Percentiles rank a stretch among this genome's conserved stretches.
These are phyloP conservation scores for Mystacornis crossleyi DNA, from an alignment of 2,113 vertebrate genomes.

Conservation along the genomic window DNA sequence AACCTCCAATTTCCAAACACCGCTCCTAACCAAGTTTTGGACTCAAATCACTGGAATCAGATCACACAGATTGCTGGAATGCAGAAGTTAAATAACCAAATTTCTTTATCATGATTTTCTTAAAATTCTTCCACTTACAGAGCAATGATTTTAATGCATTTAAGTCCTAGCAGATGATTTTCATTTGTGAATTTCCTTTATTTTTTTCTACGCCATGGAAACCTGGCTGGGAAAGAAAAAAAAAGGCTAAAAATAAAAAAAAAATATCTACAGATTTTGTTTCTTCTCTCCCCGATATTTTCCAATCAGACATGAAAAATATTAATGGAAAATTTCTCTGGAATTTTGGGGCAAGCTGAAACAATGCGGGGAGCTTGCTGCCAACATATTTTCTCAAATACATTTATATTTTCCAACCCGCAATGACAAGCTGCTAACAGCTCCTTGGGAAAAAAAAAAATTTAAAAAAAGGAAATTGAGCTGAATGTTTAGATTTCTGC, in stretches of 20 bases:
- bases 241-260: background rate
- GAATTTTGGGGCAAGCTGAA: background rate
- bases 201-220: background rate
- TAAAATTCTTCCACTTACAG: background rate
- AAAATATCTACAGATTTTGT: background rate
- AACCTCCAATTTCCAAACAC: background rate
- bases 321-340: background rate
- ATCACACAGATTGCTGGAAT: conserved; percentile 27
- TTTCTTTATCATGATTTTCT: background rate
- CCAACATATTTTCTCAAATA: conserved; percentile 33
- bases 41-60: background rate
- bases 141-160: background rate
- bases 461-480: background rate
- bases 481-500: background rate
- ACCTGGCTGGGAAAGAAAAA: background rate
- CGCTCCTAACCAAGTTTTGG: background rate
- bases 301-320: background rate
- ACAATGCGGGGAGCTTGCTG: background rate
- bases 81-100: background rate
- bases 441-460: background rate
- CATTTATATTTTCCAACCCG: background rate
- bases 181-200: background rate
- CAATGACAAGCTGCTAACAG: background rate
- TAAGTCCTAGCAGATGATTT: background rate
- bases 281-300: background rate